Percentiles rank a stretch among this genome's conserved stretches.
phyloP scores from a whole-genome alignment of 2,797 vertebrate genomes.

The Mastacembelus armatus region DNA sequence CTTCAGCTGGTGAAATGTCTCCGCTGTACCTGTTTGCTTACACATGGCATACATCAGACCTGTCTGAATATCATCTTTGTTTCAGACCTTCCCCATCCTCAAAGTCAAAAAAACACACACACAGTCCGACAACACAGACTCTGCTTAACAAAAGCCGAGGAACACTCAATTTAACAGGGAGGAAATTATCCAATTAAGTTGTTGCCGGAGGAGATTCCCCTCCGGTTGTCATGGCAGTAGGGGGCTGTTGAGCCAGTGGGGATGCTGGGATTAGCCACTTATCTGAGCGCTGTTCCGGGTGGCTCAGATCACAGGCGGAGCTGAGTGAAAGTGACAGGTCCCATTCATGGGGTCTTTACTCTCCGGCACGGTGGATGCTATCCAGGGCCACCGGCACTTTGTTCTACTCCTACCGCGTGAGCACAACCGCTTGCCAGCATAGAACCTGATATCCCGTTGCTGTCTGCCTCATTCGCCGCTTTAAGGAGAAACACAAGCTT shows the following conservation, averaged over 20 bases:
- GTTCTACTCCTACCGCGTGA: constrained; percentile 62
- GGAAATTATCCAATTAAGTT: constrained; percentile 80
- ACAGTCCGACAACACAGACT: constrained; percentile 48
- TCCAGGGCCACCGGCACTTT: constrained; percentile 73
- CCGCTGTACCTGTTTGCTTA: constrained; percentile 3
- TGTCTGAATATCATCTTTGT: constrained; percentile 10
- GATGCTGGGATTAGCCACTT: constrained; percentile 79
- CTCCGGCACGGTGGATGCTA: constrained; percentile 60
- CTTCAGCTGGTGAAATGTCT: constrained; percentile 19
- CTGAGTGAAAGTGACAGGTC: constrained; percentile 81
- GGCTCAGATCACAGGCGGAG: constrained; percentile 77
- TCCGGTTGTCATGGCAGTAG: constrained; percentile 70
- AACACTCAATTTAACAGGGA: constrained; percentile 58
- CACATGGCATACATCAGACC: constrained; percentile 19
- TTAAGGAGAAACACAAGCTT: constrained; percentile 61
- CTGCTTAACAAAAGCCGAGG: constrained; percentile 60
- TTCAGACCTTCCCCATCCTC: constrained; percentile 22
- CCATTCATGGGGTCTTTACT: constrained; percentile 70
- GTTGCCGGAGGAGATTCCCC: constrained; percentile 74
- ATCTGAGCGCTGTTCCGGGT: constrained; percentile 72
- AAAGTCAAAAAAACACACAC: constrained; percentile 49
- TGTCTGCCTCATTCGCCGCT: constrained; percentile 45
- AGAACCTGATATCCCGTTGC: constrained; percentile 64
- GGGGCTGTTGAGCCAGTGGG: constrained; percentile 63
- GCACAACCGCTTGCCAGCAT: constrained; percentile 61